phyloP scores from a whole-genome alignment of 2,888 invertebrate genomes.

The Amiota communis region DNA sequence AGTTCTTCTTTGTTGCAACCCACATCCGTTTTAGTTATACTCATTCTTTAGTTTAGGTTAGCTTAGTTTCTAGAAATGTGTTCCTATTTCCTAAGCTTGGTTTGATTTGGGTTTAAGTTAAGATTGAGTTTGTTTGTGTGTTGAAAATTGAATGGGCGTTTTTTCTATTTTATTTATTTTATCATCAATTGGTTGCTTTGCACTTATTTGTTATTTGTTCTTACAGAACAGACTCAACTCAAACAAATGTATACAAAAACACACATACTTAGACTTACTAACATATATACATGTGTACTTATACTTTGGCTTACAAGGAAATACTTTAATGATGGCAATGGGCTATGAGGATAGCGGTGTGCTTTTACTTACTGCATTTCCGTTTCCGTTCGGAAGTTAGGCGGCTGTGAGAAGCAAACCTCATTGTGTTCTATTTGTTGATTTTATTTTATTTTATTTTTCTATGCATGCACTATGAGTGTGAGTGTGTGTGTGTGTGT shows the following conservation, averaged over 20 bases:
- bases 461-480: not conserved
- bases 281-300: constrained; percentile 8
- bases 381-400: constrained; percentile 48
- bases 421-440: not conserved
- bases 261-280: constrained; percentile 32
- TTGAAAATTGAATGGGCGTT: no score
- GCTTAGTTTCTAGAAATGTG: no score
- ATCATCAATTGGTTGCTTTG: constrained; percentile 63
- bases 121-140: no score
- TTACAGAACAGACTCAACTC: constrained; percentile 39
- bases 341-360: not conserved
- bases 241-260: constrained; percentile 31
- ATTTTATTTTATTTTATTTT: not conserved
- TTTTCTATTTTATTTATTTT: constrained; percentile 57
- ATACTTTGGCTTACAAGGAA: constrained; percentile 14
- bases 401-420: not conserved
- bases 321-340: no score
- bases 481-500: constrained; percentile 22
- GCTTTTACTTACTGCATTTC: constrained; percentile 53
- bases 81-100: no score
- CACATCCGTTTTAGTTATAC: constrained; percentile 14
- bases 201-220: constrained; percentile 65
- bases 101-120: no score
- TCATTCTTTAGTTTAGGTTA: no score
- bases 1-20: constrained; percentile 16